phyloP scores from a whole-genome alignment of 1,140 invertebrate species.

The Bombus cullumanus region DNA sequence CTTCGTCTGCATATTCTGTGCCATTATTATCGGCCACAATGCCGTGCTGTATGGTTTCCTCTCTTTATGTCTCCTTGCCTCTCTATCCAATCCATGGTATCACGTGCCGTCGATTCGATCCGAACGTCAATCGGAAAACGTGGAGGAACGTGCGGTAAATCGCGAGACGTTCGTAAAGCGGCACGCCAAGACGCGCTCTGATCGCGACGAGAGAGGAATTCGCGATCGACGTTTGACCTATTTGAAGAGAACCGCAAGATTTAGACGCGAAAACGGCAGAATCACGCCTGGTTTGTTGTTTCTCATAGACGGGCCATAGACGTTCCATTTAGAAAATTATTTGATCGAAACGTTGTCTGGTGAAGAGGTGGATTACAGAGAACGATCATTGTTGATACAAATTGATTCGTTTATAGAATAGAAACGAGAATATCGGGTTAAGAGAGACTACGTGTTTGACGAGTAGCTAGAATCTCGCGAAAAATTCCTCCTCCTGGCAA shows the following conservation, averaged over 20 bases:
- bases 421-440: background rate
- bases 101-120: slow-evolving; percentile 49
- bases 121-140: slow-evolving; percentile 49
- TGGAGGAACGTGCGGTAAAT: slow-evolving; percentile 51
- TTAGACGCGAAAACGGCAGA: background rate
- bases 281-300: background rate
- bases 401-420: background rate
- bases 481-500: slow-evolving; percentile 1
- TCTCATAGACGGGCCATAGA: background rate
- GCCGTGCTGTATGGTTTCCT: background rate
- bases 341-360: background rate
- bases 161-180: background rate
- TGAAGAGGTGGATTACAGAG: no score
- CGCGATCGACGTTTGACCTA: slow-evolving; percentile 56
- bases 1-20: slow-evolving; percentile 23
- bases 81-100: slow-evolving; percentile 16
- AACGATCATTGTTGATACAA: background rate
- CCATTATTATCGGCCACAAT: slow-evolving; percentile 19
- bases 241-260: slow-evolving; percentile 55
- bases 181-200: slow-evolving; percentile 2
- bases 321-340: background rate
- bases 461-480: background rate
- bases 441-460: background rate
- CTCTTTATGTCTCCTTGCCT: background rate
- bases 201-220: slow-evolving; percentile 51